Base-by-base conservation (phyloP, 2,888 invertebrate species). In the Epinotia demarniana region DNA sequence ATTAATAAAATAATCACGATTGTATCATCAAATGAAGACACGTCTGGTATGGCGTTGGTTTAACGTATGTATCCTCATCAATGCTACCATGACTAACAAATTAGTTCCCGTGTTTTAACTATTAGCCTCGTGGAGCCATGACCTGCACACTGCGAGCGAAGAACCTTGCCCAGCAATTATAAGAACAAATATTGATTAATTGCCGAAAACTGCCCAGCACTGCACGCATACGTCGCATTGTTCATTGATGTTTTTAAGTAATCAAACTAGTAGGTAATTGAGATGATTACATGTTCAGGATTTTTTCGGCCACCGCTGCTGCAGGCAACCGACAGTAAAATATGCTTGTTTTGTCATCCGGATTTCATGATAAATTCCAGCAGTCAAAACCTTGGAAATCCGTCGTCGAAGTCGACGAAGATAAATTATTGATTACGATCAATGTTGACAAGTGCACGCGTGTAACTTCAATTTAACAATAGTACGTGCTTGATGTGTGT, bases 51-150 rank as follows among this genome's bases (percentile, higher is more conserved):
- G 58, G 69, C 58, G 69, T 46, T 46, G 23, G 23, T 43, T 58
- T 43, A 58, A 46, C 80, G 78, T 77, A 66, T 33, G 64, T 13
- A 66, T 73, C 57, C 76, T 72, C 57, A 77, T 78, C 78, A 81
- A 82, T 83, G 81, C 80, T 84, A 82, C 79, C 86, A 83, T 84
- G 84, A 85, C 82, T 85, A 83, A 84, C 81, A 82, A 81, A 86
- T 89, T 87, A 85, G 88, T 88, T 88, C 85, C 85, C 82, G 84
- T 82, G 82, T 86, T 86, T 85, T 85, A 81, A 80, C 76, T 81
- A 79, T 85, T 83, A 85, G 71, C 66, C 72, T 72, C 82, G 80
- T 82, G 84, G 82, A 87, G 78, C 90, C 90, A 83, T 91, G 92
- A 90, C 90, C 90, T 84, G 85, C 83, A 84, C 81, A 77, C 77